phyloP scores from a whole-genome alignment of 2,797 vertebrate genomes.

The Pangasius larnaudii region DNA sequence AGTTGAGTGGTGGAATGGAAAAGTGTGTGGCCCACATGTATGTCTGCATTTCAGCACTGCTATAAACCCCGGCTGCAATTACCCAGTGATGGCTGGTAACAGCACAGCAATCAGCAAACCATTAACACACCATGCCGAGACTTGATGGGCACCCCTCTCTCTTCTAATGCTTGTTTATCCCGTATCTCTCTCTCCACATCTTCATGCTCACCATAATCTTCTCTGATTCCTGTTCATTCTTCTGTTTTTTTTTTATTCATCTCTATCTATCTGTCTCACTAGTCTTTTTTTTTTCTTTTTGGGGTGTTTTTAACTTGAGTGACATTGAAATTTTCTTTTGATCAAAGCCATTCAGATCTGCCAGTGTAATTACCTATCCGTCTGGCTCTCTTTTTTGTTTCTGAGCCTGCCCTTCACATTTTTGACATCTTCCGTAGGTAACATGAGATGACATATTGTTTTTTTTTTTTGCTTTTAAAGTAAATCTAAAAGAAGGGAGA shows the following conservation, averaged over 20 bases:
- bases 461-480: neutral
- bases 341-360: conserved; percentile 37
- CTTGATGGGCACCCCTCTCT: conserved; percentile 42
- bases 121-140: conserved; percentile 73
- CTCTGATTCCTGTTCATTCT: neutral
- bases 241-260: conserved; percentile 7
- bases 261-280: neutral
- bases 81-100: conserved; percentile 76
- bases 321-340: conserved; percentile 44
- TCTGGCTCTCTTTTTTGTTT: conserved; percentile 6
- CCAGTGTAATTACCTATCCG: conserved; percentile 28
- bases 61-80: conserved; percentile 74
- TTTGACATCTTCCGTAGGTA: conserved; percentile 3
- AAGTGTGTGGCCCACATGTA: conserved; percentile 54
- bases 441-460: neutral
- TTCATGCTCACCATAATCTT: neutral
- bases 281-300: neutral
- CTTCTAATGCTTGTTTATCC: conserved; percentile 38
- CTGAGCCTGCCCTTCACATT: conserved; percentile 29
- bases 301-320: neutral
- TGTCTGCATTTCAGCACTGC: conserved; percentile 71
- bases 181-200: neutral
- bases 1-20: conserved; percentile 42
- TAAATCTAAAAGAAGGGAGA: neutral
- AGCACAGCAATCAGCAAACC: conserved; percentile 78